Evolutionary conservation across 92 coral and sea anemone species (phyloP).

Genomic region (Paragorgia papillata): DNA sequence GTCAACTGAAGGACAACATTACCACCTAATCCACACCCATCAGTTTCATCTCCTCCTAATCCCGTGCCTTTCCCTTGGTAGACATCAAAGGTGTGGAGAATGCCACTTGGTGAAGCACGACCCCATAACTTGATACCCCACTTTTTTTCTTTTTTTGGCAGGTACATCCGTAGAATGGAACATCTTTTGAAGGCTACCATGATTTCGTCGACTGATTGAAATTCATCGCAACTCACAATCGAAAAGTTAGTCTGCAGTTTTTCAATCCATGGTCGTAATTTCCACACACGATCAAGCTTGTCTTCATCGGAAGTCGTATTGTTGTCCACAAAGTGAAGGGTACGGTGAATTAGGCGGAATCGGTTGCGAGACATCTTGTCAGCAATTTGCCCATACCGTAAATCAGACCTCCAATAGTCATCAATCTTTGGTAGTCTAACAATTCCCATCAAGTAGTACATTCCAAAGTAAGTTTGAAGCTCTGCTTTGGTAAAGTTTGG

Average conservation of each 20-base stretch:
- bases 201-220: conserved; percentile 27
- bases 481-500: too few relatives aligned
- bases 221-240: neutral
- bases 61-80: conserved; percentile 32
- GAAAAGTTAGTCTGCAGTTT: neutral
- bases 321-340: conserved; percentile 16
- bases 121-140: conserved; percentile 40
- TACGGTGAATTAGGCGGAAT: conserved; percentile 8
- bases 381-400: conserved; percentile 20
- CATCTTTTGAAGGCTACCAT: conserved; percentile 36
- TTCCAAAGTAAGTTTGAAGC: too few relatives aligned
- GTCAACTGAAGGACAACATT: conserved; percentile 31
- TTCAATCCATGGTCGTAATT: conserved; percentile 38
- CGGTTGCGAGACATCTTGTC: conserved; percentile 8
- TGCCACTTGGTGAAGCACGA: conserved; percentile 5
- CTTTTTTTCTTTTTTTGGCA: conserved; percentile 31
- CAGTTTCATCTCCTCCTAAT: neutral
- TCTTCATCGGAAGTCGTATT: conserved; percentile 1
- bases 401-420: conserved; percentile 10
- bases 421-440: conserved; percentile 6
- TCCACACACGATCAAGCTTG: conserved; percentile 24
- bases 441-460: conserved; percentile 19
- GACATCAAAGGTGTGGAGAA: too few relatives aligned
- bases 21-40: conserved; percentile 21
- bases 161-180: conserved; percentile 2